Base-by-base conservation (phyloP, 2,888 invertebrate species). In the Andrena chrysosceles region DNA sequence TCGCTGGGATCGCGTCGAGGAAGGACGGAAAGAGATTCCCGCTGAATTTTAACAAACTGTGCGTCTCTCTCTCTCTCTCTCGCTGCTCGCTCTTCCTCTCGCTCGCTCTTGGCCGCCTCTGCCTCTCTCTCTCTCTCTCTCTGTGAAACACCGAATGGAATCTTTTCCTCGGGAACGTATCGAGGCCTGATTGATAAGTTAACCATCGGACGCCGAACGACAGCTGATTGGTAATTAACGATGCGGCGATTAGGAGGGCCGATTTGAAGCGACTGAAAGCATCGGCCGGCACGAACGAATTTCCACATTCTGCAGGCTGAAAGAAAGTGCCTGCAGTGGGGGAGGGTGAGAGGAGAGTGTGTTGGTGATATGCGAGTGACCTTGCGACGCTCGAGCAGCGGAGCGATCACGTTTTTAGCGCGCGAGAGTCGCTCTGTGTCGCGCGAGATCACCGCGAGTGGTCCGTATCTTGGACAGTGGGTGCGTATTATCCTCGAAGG, bases 81-180 rank as follows among this genome's bases (percentile, higher is more conserved):
- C 33, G 13, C 2, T 20, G 13, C 1, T 48, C 20, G 59, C 42
- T 68, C 29, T 23, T 7, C 42, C 35, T 42, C 62, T 69, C 52
- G 3, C 42, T 42, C 42, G 13, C 5, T 42, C 42, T 42, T 42
- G 42, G 42, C 4, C 42, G 42, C 42, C 4, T 16, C 42, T 42
- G 42, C 42, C 29, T 54, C 29, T 33, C 62, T 54, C 26, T 54
- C 5, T 33, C 76, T 35, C 54, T n/a, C 35, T 16, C n/a, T 6
- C 52, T 31, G 10, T 29, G 33, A 81, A 78, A 71, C 78, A 70
- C 69, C 67, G 56, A 81, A 70, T 67, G 81, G 81, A 82, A 79
- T 79, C 79, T 82, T 82, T 82, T 54, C 70, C 52, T 66, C 59
- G 1, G 23, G 63, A 33, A 71, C 83, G 70, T 85, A 85, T 69